Conservation (phyloP, 2,797 vertebrate species). For the Phoebastria nigripes region DNA sequence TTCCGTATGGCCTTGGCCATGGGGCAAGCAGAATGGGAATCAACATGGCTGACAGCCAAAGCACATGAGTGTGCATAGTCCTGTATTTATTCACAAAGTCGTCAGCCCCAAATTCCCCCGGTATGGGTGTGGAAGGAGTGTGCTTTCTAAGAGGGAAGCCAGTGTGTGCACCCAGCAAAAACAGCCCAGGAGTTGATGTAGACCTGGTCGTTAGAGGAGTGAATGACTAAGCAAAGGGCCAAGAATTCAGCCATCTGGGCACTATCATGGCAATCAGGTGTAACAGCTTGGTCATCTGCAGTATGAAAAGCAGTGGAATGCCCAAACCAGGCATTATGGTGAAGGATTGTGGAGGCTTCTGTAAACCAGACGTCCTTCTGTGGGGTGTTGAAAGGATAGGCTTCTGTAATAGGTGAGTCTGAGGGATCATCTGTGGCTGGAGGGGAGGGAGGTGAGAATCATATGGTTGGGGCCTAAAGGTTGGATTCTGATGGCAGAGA, state of each 20-base stretch:
- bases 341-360: background rate
- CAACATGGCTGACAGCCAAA: background rate
- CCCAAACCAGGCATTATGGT: background rate
- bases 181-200: background rate
- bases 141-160: background rate
- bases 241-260: background rate
- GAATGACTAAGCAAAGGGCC: background rate
- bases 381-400: background rate
- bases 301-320: background rate
- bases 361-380: background rate
- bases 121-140: background rate
- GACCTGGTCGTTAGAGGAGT: background rate
- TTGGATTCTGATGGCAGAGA: background rate
- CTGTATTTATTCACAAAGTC: background rate
- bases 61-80: background rate
- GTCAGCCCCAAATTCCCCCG: background rate
- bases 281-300: background rate
- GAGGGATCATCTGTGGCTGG: background rate
- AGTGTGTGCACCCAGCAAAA: background rate
- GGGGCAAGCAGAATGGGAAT: background rate
- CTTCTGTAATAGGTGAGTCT: background rate
- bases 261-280: background rate
- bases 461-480: background rate
- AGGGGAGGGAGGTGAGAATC: background rate
- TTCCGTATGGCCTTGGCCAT: background rate